Evolutionary conservation across 2,888 invertebrate species (phyloP), one percentile per base, ranked within the genome.

Genomic region (Phalera bucephala): DNA sequence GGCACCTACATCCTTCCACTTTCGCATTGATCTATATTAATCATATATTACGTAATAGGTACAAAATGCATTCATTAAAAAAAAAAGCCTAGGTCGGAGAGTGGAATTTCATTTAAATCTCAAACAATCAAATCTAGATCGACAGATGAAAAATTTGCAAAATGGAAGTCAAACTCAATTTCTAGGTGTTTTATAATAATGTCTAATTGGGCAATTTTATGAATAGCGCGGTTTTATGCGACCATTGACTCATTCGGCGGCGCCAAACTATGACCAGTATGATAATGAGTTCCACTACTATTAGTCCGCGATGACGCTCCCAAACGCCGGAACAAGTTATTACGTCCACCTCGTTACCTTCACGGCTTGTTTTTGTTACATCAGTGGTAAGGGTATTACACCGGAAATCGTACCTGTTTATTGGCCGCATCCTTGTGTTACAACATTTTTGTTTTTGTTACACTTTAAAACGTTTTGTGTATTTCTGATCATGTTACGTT

Each of bases 371-470:
- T 72, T 70, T 72, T 74, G 64, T 64, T 49, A 50, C 39, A 45
- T 52, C 61, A 49, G 41, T 58, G 52, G 60, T 53, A 54, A 59
- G 62, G 64, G 53, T 58, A 60, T 60, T 54, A 55, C 58, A 62
- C 79, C 78, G 83, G 83, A 83, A 79, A 74, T 70, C 65, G 62
- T 73, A 81, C 80, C 80, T 70, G 82, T 82, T 79, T 71, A 59
- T 67, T 63, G 58, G 51, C 60, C 62, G 65, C 72, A 75, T 73
- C 75, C 77, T 72, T 65, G 45, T 58, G 59, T 57, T 69, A 55
- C 53, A 59, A 60, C 56, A 64, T 64, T 64, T 73, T 58, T 57
- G 35, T 40, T 54, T 48, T 58, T 66, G 19, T 29, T 29, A 29
- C 29, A 29, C 10, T 19, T 29, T 19, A 29, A 29, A 29, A 8